Percentiles rank a stretch among this genome's conserved stretches.
phyloP scores from a whole-genome alignment of 2,888 invertebrate species.

The Pyrocoelia pectoralis region DNA sequence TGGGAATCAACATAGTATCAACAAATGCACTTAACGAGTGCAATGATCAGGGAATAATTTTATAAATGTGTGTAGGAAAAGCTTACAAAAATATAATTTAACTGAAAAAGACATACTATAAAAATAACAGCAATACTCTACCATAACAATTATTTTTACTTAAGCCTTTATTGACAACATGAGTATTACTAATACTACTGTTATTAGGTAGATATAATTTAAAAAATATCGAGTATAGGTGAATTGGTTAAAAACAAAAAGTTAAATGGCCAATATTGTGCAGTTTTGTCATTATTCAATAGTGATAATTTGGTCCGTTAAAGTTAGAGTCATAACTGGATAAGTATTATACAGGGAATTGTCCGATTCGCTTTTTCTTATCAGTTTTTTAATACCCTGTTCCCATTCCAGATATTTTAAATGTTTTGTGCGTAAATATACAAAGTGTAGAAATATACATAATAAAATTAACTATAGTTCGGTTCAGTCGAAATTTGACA shows the following conservation, averaged over 20 bases:
- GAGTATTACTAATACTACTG: constrained; percentile 23
- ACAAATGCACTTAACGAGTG: constrained; percentile 36
- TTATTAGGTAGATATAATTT: constrained; percentile 17
- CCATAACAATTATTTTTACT: constrained; percentile 39
- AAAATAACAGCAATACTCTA: constrained; percentile 38
- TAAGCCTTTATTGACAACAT: constrained; percentile 30
- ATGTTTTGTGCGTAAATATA: constrained; percentile 35
- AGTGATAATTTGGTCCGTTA: constrained; percentile 33
- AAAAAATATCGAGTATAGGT: constrained; percentile 14
- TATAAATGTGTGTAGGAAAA: constrained; percentile 36
- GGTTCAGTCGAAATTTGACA: constrained; percentile 26
- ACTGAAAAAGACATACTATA: constrained; percentile 38
- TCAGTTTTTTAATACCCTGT: constrained; percentile 33
- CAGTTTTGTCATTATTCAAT: constrained; percentile 18
- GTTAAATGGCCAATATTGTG: constrained; percentile 19
- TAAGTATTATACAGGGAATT: constrained; percentile 31
- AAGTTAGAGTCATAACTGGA: constrained; percentile 22
- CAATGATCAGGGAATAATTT: constrained; percentile 25
- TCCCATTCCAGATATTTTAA: constrained; percentile 32
- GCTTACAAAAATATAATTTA: constrained; percentile 43
- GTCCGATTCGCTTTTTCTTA: constrained; percentile 15
- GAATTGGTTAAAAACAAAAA: neutral
- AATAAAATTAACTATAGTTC: constrained; percentile 20
- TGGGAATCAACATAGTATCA: constrained; percentile 33
- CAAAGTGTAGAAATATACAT: constrained; percentile 32